Percentiles rank a stretch among this genome's conserved stretches.
These are phyloP conservation scores for Pelvicachromis taeniatus DNA, from an alignment of 2,113 vertebrate genomes.

Conservation along the genomic window DNA sequence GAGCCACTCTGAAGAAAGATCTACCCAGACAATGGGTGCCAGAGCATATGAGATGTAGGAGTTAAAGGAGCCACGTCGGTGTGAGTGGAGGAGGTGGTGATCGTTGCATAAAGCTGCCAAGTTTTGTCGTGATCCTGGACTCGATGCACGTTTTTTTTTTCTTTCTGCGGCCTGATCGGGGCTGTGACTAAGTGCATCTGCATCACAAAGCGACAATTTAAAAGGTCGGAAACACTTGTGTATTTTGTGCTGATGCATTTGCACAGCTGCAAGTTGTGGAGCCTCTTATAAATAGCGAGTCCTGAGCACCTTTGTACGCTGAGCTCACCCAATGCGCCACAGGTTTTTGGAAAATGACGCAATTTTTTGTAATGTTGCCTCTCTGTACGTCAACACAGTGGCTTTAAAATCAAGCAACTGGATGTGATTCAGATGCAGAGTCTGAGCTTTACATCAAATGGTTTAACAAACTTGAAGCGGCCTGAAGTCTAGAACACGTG, in stretches of 20 bases:
- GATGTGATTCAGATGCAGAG: background rate
- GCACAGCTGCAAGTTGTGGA: background rate
- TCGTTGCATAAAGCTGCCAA: background rate
- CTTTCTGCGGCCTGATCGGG: rapidly evolving
- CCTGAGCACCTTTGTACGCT: background rate
- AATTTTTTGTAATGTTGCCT: background rate
- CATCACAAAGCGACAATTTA: background rate
- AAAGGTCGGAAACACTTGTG: background rate
- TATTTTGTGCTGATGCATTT: background rate
- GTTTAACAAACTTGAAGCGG: background rate
- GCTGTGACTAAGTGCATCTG: conserved; percentile 25
- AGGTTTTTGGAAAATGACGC: background rate
- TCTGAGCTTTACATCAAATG: background rate
- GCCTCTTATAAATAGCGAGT: background rate
- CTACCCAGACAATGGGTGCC: background rate
- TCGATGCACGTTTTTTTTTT: background rate
- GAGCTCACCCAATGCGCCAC: background rate
- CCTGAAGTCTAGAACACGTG: background rate
- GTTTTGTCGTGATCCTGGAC: conserved; percentile 23
- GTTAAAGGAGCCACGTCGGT: background rate
- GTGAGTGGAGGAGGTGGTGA: background rate
- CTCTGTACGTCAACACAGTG: background rate
- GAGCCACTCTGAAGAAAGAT: background rate
- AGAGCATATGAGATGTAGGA: conserved; percentile 12
- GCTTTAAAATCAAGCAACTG: background rate